Percentiles rank a stretch among this genome's conserved stretches.
Conservation (phyloP, 2,888 invertebrate species). For the Ophion costatus region DNA sequence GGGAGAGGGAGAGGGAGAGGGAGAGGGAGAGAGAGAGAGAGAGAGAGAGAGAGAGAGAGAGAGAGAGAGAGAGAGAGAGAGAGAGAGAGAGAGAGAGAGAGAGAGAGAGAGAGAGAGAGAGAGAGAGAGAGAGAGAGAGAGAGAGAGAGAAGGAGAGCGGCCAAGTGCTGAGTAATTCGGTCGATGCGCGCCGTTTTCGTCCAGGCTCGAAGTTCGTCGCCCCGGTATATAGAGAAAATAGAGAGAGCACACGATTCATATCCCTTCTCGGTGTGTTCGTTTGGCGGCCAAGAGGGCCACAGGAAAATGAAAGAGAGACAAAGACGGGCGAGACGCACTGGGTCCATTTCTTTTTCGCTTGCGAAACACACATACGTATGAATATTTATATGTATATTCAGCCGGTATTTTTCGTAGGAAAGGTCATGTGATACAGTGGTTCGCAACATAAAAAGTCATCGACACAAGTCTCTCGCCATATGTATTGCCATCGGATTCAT, state of each 20-base stretch:
- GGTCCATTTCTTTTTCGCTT: constrained; percentile 21
- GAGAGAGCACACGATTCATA: constrained; percentile 60
- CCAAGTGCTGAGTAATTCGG: constrained; percentile 66
- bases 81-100: constrained; percentile 14
- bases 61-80: constrained; percentile 5
- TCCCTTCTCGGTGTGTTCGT: constrained; percentile 43
- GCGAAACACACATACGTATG: not conserved
- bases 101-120: no score
- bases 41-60: no score
- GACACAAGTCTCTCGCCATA: not conserved
- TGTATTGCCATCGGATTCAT: not conserved
- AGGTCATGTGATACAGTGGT: constrained; percentile 1
- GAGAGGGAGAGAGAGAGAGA: no score
- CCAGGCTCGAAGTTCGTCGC: constrained; percentile 70
- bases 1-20: not conserved
- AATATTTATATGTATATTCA: not conserved
- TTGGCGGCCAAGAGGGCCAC: constrained; percentile 37
- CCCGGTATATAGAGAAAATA: constrained; percentile 60
- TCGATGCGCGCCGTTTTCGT: constrained; percentile 66
- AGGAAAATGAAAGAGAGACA: constrained; percentile 30
- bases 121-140: constrained; percentile 12
- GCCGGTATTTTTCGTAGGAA: constrained; percentile 14
- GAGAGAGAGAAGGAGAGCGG: constrained; percentile 20
- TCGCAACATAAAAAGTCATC: constrained; percentile 22
- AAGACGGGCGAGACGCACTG: constrained; percentile 16